These are phyloP conservation scores for Sciurus carolinensis DNA, from an alignment of 2,797 vertebrate genomes.

Conservation along the genomic window DNA sequence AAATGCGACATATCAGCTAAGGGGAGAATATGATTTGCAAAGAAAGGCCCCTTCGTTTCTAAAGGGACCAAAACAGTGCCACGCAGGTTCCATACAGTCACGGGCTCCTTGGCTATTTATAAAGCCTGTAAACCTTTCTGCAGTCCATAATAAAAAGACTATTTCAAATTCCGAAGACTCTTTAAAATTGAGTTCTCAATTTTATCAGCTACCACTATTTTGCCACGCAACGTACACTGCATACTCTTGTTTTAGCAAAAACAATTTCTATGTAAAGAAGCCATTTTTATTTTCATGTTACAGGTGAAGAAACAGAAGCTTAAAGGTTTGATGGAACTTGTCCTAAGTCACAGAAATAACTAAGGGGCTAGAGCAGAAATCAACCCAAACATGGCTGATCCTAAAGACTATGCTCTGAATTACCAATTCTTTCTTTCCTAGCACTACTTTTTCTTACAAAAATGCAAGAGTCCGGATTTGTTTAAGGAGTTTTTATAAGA, in stretches of 20 bases:
- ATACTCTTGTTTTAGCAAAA: not conserved
- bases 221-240: not conserved
- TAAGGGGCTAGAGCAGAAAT: not conserved
- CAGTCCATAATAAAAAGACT: not conserved
- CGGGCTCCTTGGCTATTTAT: not conserved
- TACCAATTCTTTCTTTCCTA: not conserved
- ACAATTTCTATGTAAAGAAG: not conserved
- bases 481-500: not conserved
- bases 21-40: not conserved
- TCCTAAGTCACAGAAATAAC: not conserved
- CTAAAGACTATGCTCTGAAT: not conserved
- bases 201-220: not conserved
- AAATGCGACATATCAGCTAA: not conserved
- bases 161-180: constrained; percentile 17
- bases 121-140: not conserved
- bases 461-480: not conserved
- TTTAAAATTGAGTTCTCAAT: not conserved
- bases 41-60: not conserved
- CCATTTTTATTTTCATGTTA: constrained; percentile 19
- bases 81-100: not conserved
- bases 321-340: not conserved
- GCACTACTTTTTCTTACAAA: constrained; percentile 45
- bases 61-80: not conserved
- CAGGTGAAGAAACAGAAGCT: constrained; percentile 24
- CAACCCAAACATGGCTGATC: not conserved